Conservation (phyloP, 92 coral and sea anemone species). For the Palythoa heliodiscus region DNA sequence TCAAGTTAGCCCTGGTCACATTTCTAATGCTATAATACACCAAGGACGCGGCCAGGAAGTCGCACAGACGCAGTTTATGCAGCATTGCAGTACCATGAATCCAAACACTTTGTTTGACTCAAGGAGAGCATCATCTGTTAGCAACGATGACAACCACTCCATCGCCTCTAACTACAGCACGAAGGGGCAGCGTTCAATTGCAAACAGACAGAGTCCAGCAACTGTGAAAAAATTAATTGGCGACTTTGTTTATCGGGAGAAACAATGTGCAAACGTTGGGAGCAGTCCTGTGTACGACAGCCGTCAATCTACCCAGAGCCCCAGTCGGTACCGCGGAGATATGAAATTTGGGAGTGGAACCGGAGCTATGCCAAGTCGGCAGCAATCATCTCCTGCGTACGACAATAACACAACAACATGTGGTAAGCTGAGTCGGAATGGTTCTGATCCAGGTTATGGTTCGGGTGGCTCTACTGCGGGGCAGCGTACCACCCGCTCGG, state of each 20-base stretch:
- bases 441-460: conserved; percentile 41
- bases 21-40: conserved; percentile 3
- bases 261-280: neutral
- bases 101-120: conserved; percentile 15
- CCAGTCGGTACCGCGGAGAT: conserved; percentile 19
- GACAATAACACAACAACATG: conserved; percentile 13
- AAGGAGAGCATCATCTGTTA: conserved; percentile 9
- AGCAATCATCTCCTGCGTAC: conserved; percentile 5
- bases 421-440: conserved; percentile 45
- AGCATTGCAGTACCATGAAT: neutral
- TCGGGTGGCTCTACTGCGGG: conserved; percentile 43
- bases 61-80: conserved; percentile 14
- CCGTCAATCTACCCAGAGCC: conserved; percentile 8
- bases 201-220: conserved; percentile 35
- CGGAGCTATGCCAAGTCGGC: neutral
- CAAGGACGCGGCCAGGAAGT: conserved; percentile 25
- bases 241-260: conserved; percentile 13
- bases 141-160: conserved; percentile 30
- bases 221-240: neutral
- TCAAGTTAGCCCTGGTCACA: neutral
- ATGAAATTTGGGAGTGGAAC: neutral
- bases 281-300: conserved; percentile 10
- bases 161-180: conserved; percentile 11
- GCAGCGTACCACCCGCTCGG: conserved; percentile 37
- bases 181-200: neutral